phyloP scores from a whole-genome alignment of 2,888 invertebrate genomes.

The Conops quadrifasciatus region DNA sequence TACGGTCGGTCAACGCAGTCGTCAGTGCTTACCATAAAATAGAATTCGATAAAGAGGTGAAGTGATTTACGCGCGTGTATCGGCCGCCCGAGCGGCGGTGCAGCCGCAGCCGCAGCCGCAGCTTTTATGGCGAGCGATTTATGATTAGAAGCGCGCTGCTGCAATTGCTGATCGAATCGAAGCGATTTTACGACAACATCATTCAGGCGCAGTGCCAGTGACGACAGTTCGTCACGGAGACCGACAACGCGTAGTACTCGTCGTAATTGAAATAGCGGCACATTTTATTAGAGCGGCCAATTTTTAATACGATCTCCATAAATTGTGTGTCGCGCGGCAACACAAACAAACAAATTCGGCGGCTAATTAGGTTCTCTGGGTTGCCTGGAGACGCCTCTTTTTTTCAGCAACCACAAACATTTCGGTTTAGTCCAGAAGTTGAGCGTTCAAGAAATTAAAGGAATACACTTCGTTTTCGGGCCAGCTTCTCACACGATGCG shows the following conservation, averaged over 20 bases:
- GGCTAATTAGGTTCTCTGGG: too few species aligned
- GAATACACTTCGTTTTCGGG: neutral
- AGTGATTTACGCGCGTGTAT: constrained; percentile 14
- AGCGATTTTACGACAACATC: neutral
- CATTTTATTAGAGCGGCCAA: neutral
- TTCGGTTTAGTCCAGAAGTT: too few species aligned
- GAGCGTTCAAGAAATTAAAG: neutral
- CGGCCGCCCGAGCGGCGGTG: neutral
- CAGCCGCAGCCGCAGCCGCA: too few species aligned
- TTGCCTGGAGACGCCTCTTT: too few species aligned
- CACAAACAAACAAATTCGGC: too few species aligned
- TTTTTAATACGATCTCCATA: too few species aligned
- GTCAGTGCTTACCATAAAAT: constrained; percentile 14
- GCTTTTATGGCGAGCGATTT: constrained; percentile 9
- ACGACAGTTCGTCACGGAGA: neutral
- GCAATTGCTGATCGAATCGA: neutral
- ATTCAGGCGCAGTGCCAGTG: neutral
- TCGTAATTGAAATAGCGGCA: neutral
- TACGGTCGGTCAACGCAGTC: constrained; percentile 6
- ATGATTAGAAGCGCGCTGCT: constrained; percentile 1
- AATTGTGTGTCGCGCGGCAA: too few species aligned
- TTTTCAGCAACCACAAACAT: too few species aligned
- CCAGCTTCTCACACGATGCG: neutral
- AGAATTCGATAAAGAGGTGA: constrained; percentile 11
- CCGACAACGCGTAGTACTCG: too few species aligned